Base-by-base conservation (phyloP, 2,113 vertebrate species). In the Cervus canadensis region DNA sequence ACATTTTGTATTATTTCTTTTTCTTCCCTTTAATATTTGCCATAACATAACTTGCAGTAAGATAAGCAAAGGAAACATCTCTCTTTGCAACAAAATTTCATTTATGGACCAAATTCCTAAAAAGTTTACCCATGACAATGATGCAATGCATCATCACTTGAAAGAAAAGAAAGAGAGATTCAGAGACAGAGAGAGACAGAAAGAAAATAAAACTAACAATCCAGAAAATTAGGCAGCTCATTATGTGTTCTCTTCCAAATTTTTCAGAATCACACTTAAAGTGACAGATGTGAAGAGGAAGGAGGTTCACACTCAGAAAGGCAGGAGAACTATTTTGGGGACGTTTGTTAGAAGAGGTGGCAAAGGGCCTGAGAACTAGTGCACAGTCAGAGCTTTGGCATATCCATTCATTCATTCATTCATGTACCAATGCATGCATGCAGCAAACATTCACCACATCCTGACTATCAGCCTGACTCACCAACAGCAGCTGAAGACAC, bases 261-360 rank as follows among this genome's bases (percentile, higher is more conserved):
- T 93, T 95, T 96, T 79, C 82, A 95, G 96, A 94, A 97, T 97
- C 97, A 97, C 88, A 97, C 91, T 92, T 82, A 43, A 95, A 97
- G 94, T 83, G 87, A 93, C 95, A 98, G 97, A 96, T 97, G 97
- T 97, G 95, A 97, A 92, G 57, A 97, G 74, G 93, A 98, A 98
- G 95, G 43, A 94, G 89, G 87, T 88, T 97, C 97, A 94, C 94
- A 97, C 94, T 89, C 93, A 96, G 87, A 93, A 96, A 94, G 50
- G 57, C 89, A 97, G 54, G 48, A 96, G 62, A 97, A 96, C 87
- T 97, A 98, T 97, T 96, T 94, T 87, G 79, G 74, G 91, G 26
- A 94, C 16, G 19, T 92, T 87, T 92, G 45, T 96, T 93, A 90
- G 62, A 97, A 78, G 81, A 97, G 59, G 59, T 71, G 60, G 92